phyloP scores from a whole-genome alignment of 2,113 vertebrate species.

The Tichodroma muraria region DNA sequence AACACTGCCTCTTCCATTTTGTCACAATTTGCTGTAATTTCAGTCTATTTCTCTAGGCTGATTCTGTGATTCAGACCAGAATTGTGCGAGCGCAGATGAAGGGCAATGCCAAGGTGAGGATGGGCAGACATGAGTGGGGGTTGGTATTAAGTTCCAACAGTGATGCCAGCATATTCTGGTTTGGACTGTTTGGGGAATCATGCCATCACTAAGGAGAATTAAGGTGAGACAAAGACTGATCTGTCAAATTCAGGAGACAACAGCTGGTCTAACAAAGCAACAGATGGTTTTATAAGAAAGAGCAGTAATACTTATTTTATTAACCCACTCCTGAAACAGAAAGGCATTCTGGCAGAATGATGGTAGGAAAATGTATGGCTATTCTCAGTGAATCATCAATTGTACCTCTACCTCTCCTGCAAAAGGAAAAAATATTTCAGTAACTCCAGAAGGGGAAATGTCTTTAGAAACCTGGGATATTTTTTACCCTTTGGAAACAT shows the following conservation, averaged over 20 bases:
- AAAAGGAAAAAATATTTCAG: background rate
- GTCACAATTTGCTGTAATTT: background rate
- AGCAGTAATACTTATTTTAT: background rate
- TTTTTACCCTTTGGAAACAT: background rate
- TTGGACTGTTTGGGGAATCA: background rate
- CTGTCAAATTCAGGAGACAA: background rate
- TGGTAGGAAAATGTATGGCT: background rate
- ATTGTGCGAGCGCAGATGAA: background rate
- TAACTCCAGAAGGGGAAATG: background rate
- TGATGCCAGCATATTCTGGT: background rate
- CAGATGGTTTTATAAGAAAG: background rate
- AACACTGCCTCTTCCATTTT: background rate
- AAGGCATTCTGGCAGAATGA: background rate
- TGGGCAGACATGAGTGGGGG: accelerated
- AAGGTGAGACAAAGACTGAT: background rate
- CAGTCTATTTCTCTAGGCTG: background rate
- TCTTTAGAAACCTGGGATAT: background rate
- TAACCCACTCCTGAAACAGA: background rate
- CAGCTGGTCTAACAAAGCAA: background rate
- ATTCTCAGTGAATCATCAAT: background rate
- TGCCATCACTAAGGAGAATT: background rate
- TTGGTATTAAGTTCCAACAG: background rate
- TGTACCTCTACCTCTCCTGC: background rate
- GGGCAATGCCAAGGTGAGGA: background rate
- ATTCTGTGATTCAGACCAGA: background rate